A percentile compares a stretch with the other conserved stretches of the same genome.
Conservation (phyloP, 2,888 invertebrate species). For the Erebia aethiops region DNA sequence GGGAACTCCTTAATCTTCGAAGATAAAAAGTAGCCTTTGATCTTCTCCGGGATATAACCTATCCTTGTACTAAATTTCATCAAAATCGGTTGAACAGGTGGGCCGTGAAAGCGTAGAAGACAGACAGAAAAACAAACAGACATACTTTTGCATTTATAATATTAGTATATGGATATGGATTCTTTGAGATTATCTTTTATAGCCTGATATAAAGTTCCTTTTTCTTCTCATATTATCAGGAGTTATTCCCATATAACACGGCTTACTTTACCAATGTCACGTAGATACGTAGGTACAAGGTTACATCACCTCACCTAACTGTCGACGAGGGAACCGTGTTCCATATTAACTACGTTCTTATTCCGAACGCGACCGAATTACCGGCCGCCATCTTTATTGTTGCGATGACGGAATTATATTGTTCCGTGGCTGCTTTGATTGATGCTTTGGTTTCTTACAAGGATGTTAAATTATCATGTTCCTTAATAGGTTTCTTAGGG, state of each 20-base stretch:
- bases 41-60: too few species aligned
- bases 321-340: conserved; percentile 44
- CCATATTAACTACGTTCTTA: conserved; percentile 59
- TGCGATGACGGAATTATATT: conserved; percentile 68
- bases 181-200: too few species aligned
- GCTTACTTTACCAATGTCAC: neutral
- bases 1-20: too few species aligned
- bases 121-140: too few species aligned
- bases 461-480: neutral
- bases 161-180: too few species aligned
- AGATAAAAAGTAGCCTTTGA: too few species aligned
- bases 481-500: too few species aligned
- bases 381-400: conserved; percentile 62
- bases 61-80: too few species aligned
- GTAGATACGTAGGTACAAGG: conserved; percentile 9
- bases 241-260: neutral
- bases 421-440: conserved; percentile 54
- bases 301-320: conserved; percentile 16
- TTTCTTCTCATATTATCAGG: neutral
- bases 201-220: too few species aligned
- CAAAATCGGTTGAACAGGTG: too few species aligned
- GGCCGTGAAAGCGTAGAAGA: too few species aligned
- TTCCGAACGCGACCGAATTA: conserved; percentile 59
- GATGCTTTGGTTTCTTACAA: conserved; percentile 46
- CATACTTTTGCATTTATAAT: too few species aligned